Percentiles rank a stretch among this genome's conserved stretches.
These are phyloP conservation scores for Vultur gryphus DNA, from an alignment of 2,797 vertebrate genomes.

Conservation along the genomic window DNA sequence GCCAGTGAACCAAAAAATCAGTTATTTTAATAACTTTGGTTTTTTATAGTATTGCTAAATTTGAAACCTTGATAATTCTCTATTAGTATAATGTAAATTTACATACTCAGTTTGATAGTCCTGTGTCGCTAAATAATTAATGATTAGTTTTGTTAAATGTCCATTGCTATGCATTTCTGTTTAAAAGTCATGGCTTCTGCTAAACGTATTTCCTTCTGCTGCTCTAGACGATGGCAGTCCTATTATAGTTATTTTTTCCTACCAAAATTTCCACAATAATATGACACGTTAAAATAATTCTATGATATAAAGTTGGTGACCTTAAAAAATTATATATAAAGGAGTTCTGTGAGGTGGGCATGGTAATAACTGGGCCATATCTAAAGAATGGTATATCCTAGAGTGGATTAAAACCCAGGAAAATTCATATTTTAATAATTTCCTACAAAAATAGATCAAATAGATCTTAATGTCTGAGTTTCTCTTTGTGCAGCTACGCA, in stretches of 20 bases:
- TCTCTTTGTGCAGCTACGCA: neutral
- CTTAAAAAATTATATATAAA: neutral
- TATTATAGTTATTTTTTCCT: neutral
- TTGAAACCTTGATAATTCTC: neutral
- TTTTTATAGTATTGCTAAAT: neutral
- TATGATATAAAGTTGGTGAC: neutral
- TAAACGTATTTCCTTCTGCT: neutral
- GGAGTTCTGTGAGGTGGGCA: neutral
- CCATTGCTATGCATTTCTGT: neutral
- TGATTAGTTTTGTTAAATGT: neutral
- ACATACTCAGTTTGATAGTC: neutral
- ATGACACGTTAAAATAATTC: neutral
- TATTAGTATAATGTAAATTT: neutral
- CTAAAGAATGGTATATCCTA: neutral
- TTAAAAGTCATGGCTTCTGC: neutral
- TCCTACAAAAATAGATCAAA: neutral
- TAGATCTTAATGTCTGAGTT: neutral
- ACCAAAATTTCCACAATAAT: neutral
- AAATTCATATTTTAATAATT: neutral
- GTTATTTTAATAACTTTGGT: neutral
- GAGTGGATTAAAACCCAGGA: neutral
- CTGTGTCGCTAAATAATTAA: neutral
- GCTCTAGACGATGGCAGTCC: neutral
- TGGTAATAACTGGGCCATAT: neutral
- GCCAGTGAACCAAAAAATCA: neutral